phyloP scores from a whole-genome alignment of 2,888 invertebrate genomes.

The Phyllotreta cruciferae region DNA sequence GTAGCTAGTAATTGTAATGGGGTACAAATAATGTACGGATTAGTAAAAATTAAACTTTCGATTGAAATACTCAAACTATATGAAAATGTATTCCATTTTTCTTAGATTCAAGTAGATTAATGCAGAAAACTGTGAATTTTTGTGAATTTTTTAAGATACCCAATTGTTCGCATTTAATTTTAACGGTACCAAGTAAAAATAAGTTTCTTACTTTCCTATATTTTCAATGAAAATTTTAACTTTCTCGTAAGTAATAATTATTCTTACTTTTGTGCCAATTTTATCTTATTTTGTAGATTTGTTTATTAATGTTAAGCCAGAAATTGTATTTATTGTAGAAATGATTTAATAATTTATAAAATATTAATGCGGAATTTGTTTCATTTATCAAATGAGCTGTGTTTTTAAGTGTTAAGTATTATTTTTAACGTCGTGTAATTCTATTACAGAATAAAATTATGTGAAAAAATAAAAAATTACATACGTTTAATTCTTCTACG shows the following conservation, averaged over 20 bases:
- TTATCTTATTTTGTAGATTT: slow-evolving; percentile 29
- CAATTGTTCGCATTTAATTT: slow-evolving; percentile 2
- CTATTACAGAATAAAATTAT: slow-evolving; percentile 23
- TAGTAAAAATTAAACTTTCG: too few relatives aligned
- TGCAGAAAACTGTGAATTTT: neutral
- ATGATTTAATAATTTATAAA: slow-evolving; percentile 24
- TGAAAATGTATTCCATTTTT: too few relatives aligned
- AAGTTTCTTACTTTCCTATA: slow-evolving; percentile 12
- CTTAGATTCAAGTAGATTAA: too few relatives aligned
- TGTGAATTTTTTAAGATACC: slow-evolving; percentile 1
- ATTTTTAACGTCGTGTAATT: slow-evolving; percentile 33
- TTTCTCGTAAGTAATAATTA: slow-evolving; percentile 23
- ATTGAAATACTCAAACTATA: too few relatives aligned
- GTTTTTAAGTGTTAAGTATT: slow-evolving; percentile 40
- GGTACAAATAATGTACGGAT: too few relatives aligned
- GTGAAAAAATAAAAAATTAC: neutral
- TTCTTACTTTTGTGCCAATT: slow-evolving; percentile 37
- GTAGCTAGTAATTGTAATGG: too few relatives aligned
- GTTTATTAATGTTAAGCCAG: slow-evolving; percentile 25
- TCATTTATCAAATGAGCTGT: slow-evolving; percentile 39
- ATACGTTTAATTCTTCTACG: too few relatives aligned
- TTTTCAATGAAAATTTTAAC: slow-evolving; percentile 25
- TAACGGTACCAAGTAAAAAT: slow-evolving; percentile 15
- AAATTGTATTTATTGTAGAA: slow-evolving; percentile 32
- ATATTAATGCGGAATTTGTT: slow-evolving; percentile 18